Evolutionary conservation across 2,113 vertebrate genomes (phyloP), one percentile per base, ranked within the genome.

Genomic region (Turnix velox): DNA sequence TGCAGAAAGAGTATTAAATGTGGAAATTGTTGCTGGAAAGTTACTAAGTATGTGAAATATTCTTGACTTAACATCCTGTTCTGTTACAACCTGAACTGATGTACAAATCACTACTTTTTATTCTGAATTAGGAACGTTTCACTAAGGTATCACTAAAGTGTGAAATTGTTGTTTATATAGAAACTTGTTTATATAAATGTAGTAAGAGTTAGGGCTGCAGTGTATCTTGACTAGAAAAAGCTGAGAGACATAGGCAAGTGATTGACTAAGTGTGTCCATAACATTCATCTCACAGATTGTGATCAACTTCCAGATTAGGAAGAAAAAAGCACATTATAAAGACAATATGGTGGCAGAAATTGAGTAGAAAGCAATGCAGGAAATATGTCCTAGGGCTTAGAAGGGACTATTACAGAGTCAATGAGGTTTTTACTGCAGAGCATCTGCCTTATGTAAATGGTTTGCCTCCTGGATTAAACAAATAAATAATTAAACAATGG

Each of bases 221-320:
- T 5, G 6, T 54, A 12, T 66, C 19, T 37, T n/a, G 18, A 66
- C 4, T 4, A 51, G 33, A 25, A 82, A 35, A 25, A 54, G 18
- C 13, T 30, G 59, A 46, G 55, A 28, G 0, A 1, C 1, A 0
- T 20, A n/a, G 39, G 30, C 25, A 62, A 17, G 5, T 49, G 16
- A 28, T n/a, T 0, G 1, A 10, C 5, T 49, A 11, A 28, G 19
- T 25, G 2, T 42, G 31, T n/a, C 75, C 8, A 14, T 0, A 2
- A 2, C 18, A 12, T n/a, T 51, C 28, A 63, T 68, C 25, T 91
- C 35, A 40, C 33, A 28, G 45, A 9, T 55, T 43, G 6, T 23
- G 17, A 19, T 42, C 35, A 59, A 18, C 10, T 76, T 87, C 10
- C 11, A 27, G 33, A 25, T 37, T 23, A 76, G 48, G 33, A 74